A percentile compares a stretch with the other conserved stretches of the same genome.
phyloP scores from a whole-genome alignment of 2,113 vertebrate genomes.

The Chloropsis hardwickii region DNA sequence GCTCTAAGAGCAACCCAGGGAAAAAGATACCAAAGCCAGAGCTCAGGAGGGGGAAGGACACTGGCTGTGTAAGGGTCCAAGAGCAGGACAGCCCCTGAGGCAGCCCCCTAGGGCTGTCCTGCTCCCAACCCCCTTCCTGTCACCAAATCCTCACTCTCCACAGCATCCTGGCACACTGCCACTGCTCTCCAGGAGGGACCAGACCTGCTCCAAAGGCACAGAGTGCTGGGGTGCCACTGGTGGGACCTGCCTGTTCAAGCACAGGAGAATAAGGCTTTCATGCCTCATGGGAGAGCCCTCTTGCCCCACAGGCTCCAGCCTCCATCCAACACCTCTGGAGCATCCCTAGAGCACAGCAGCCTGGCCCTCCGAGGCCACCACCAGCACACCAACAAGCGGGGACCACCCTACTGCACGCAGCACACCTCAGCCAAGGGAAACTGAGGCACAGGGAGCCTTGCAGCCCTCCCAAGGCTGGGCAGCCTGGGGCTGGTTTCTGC shows the following conservation, averaged over 20 bases:
- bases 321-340: neutral
- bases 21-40: neutral
- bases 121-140: neutral
- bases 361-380: neutral
- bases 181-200: neutral
- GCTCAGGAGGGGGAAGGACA: neutral
- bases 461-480: neutral
- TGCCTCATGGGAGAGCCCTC: rapidly evolving
- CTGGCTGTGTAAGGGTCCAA: rapidly evolving
- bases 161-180: neutral
- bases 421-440: neutral
- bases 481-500: rapidly evolving
- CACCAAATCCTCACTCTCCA: rapidly evolving
- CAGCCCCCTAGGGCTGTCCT: neutral
- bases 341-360: neutral
- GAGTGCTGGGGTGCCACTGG: neutral
- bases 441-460: neutral
- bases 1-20: neutral
- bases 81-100: neutral
- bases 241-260: neutral
- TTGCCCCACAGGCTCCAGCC: neutral
- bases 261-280: neutral
- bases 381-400: neutral
- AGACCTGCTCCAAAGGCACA: neutral
- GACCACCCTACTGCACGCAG: neutral